These are phyloP conservation scores for Phaethornis superciliosus DNA, from an alignment of 2,113 vertebrate genomes.

Conservation along the genomic window DNA sequence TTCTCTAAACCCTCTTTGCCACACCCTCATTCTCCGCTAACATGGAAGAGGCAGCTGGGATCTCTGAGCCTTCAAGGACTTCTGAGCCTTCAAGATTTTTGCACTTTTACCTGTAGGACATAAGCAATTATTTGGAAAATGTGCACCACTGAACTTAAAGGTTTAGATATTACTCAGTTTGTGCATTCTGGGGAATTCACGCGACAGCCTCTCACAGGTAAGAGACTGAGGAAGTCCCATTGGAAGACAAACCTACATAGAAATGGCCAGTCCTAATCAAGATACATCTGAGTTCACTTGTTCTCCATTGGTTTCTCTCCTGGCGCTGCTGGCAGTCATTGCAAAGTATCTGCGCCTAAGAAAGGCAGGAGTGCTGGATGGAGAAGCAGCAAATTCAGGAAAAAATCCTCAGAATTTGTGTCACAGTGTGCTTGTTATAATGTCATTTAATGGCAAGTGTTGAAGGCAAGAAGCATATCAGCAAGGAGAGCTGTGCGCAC, in stretches of 20 bases:
- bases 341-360: background rate
- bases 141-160: background rate
- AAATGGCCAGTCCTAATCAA: background rate
- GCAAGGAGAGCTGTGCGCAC: background rate
- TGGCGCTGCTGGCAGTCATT: background rate
- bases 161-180: background rate
- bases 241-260: background rate
- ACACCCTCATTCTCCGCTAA: background rate
- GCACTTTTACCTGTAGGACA: background rate
- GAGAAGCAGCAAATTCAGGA: background rate
- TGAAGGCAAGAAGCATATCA: background rate
- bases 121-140: background rate
- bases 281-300: background rate
- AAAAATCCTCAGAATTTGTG: background rate
- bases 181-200: background rate
- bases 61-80: background rate
- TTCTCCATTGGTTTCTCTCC: background rate
- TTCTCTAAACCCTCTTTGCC: background rate
- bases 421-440: background rate
- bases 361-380: background rate
- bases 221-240: background rate
- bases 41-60: background rate
- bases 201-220: background rate
- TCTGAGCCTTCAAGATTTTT: background rate
- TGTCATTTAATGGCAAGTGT: background rate